Evolutionary conservation across 2,797 vertebrate species (phyloP).

Genomic region (Anguilla anguilla): DNA sequence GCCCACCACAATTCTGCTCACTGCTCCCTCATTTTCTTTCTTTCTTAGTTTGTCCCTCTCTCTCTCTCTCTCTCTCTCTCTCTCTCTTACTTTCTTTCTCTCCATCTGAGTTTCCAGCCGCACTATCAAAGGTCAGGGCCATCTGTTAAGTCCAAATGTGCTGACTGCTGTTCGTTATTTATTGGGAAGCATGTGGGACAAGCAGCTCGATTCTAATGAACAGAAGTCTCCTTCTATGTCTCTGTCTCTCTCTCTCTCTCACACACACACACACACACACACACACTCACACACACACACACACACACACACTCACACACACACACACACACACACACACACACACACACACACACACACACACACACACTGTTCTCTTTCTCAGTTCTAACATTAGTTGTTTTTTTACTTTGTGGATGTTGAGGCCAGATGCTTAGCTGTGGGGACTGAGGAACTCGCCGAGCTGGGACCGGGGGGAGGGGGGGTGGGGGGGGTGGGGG

Average conservation of each 20-base stretch:
- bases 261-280: too few relatives aligned
- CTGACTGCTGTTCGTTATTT: conserved; percentile 1
- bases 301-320: too few relatives aligned
- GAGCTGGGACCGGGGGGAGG: neutral
- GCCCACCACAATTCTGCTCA: neutral
- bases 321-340: too few relatives aligned
- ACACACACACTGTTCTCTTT: neutral
- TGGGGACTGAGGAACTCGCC: neutral
- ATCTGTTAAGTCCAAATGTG: conserved; percentile 11
- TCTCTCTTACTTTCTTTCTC: neutral
- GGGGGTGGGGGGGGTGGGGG: neutral
- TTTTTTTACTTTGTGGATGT: neutral
- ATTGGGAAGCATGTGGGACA: neutral
- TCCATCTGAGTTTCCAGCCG: neutral
- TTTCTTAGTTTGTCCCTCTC: neutral
- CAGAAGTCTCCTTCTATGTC: neutral
- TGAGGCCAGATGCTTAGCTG: neutral
- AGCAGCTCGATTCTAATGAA: neutral
- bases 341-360: too few relatives aligned
- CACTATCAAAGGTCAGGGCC: conserved; percentile 23
- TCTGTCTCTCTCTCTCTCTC: neutral
- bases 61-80: neutral
- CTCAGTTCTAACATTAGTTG: neutral
- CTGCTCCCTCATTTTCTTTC: neutral
- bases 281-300: too few relatives aligned